phyloP scores from a whole-genome alignment of 2,888 invertebrate genomes.

The Andrena marginata region DNA sequence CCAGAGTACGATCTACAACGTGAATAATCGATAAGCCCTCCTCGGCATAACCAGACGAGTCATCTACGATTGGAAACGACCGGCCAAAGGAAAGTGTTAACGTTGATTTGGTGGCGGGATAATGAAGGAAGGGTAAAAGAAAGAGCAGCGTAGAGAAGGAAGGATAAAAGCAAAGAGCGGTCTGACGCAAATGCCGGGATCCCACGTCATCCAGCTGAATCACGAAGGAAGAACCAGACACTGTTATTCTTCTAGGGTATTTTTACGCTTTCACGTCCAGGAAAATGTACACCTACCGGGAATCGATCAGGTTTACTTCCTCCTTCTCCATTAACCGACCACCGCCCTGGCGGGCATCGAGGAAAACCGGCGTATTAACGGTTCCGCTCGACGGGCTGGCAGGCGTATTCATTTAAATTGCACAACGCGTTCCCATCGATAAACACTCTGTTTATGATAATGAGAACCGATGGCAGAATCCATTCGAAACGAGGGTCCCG shows the following conservation, averaged over 20 bases:
- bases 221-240: slow-evolving; percentile 22
- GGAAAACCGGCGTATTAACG: slow-evolving; percentile 25
- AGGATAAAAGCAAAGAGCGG: not conserved
- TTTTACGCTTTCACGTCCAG: slow-evolving; percentile 58
- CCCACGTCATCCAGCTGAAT: slow-evolving; percentile 29
- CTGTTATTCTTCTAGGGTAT: slow-evolving; percentile 46
- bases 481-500: slow-evolving; percentile 17
- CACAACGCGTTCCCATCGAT: slow-evolving; percentile 30
- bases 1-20: too few relatives aligned
- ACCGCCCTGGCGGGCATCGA: slow-evolving; percentile 12
- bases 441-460: slow-evolving; percentile 61
- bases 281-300: slow-evolving; percentile 44
- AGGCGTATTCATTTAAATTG: slow-evolving; percentile 36
- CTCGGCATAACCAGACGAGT: too few relatives aligned
- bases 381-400: slow-evolving; percentile 11
- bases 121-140: not conserved
- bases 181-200: slow-evolving; percentile 37
- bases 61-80: not conserved
- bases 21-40: too few relatives aligned
- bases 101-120: not conserved
- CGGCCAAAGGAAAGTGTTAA: not conserved
- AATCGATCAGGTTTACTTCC: slow-evolving; percentile 51
- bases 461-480: slow-evolving; percentile 46
- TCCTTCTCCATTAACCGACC: slow-evolving; percentile 48
- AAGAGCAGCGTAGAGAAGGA: not conserved